A percentile compares a stretch with the other conserved stretches of the same genome.
phyloP scores from a whole-genome alignment of 2,113 vertebrate species.

The Centropus unirufus region DNA sequence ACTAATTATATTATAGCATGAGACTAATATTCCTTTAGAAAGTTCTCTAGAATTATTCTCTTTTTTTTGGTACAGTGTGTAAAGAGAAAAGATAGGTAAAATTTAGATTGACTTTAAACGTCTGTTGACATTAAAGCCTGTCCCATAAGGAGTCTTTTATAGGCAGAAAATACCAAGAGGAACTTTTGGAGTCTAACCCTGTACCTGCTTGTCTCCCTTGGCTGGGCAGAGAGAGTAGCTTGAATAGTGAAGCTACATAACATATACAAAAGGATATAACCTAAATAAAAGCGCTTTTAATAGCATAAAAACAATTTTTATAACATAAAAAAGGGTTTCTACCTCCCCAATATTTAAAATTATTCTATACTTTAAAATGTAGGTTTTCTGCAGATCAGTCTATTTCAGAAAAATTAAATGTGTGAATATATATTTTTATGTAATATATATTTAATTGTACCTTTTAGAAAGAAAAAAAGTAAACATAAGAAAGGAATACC shows the following conservation, averaged over 20 bases:
- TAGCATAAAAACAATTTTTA: background rate
- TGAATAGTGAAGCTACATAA: background rate
- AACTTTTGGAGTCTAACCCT: background rate
- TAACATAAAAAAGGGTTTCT: background rate
- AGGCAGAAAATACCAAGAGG: background rate
- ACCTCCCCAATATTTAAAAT: background rate
- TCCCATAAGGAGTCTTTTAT: background rate
- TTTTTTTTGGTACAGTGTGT: background rate
- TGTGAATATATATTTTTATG: background rate
- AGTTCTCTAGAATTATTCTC: background rate
- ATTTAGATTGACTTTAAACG: background rate
- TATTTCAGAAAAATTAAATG: background rate
- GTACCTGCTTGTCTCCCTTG: fast-evolving
- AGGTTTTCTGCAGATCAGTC: background rate
- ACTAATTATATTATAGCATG: background rate
- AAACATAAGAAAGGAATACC: background rate
- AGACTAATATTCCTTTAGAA: background rate
- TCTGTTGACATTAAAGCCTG: background rate
- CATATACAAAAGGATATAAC: too few species aligned
- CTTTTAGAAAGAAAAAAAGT: background rate
- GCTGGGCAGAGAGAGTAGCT: background rate
- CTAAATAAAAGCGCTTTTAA: too few species aligned
- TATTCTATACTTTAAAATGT: background rate
- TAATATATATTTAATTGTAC: background rate
- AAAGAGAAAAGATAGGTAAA: background rate